Conservation (phyloP, 2,888 invertebrate species). For the Oscheius sp. region DNA sequence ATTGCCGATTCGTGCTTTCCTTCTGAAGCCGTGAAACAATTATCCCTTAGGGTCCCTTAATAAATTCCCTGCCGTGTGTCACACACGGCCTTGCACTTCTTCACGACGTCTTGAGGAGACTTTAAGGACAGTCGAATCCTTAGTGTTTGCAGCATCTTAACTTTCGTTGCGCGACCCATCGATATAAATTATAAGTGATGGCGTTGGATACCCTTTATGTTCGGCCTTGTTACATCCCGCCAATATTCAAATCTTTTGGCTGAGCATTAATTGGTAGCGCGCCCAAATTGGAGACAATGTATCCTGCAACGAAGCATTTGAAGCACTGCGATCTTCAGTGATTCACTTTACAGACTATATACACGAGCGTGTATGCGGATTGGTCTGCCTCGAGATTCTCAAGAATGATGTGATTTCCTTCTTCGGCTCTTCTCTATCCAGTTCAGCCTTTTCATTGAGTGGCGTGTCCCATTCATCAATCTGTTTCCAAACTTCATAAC, state of each 20-base stretch:
- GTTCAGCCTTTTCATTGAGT: not conserved
- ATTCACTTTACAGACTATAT: not conserved
- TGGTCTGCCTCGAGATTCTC: constrained; percentile 3
- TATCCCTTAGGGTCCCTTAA: constrained; percentile 32
- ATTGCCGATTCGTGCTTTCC: constrained; percentile 19
- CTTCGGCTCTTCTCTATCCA: not conserved
- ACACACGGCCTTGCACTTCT: constrained; percentile 1
- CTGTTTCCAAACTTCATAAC: constrained; percentile 48
- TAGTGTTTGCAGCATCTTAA: too few relatives aligned
- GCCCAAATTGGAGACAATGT: too few relatives aligned
- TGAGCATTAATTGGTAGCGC: too few relatives aligned
- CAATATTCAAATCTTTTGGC: too few relatives aligned
- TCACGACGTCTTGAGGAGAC: too few relatives aligned
- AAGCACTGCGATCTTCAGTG: too few relatives aligned
- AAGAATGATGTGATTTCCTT: constrained; percentile 28
- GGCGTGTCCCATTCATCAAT: constrained; percentile 35
- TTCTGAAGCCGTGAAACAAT: constrained; percentile 35
- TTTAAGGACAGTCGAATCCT: too few relatives aligned
- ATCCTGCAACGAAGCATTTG: too few relatives aligned
- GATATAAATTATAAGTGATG: too few relatives aligned
- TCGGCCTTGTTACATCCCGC: too few relatives aligned
- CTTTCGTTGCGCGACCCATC: too few relatives aligned
- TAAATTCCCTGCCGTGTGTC: constrained; percentile 23
- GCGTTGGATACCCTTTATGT: too few relatives aligned
- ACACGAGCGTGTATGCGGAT: not conserved